Percentiles rank a stretch among this genome's conserved stretches.
Evolutionary conservation across 2,113 vertebrate species (phyloP).

Genomic region (Phaethornis superciliosus): DNA sequence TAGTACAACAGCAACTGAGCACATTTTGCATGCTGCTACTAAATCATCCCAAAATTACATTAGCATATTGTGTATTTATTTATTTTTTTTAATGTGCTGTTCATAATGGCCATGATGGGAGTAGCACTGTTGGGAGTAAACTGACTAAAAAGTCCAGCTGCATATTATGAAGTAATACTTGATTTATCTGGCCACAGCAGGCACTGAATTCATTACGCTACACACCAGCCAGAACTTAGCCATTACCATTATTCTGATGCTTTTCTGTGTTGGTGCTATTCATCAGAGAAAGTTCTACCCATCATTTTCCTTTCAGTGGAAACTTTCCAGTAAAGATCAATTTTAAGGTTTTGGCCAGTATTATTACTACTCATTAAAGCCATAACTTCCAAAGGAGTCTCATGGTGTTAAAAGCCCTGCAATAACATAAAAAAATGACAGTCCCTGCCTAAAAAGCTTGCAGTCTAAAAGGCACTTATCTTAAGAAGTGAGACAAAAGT

Average conservation of each 20-base stretch:
- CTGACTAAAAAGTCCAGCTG: constrained; percentile 28
- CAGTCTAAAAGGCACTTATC: not conserved
- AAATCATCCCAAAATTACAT: constrained; percentile 44
- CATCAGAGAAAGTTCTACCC: constrained; percentile 1
- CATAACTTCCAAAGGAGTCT: not conserved
- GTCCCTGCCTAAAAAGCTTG: not conserved
- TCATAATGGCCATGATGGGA: constrained; percentile 4
- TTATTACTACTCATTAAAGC: not conserved
- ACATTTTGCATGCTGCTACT: not conserved
- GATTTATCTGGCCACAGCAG: constrained; percentile 28
- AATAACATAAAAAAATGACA: not conserved
- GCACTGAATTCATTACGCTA: constrained; percentile 30
- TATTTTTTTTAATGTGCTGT: not conserved
- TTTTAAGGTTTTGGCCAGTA: not conserved
- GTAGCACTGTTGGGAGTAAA: not conserved
- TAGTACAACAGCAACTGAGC: not conserved
- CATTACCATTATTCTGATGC: constrained; percentile 5
- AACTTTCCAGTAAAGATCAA: not conserved
- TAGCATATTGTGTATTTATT: constrained; percentile 36
- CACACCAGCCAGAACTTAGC: not conserved
- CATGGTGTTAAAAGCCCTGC: not conserved
- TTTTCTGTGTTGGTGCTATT: constrained; percentile 12
- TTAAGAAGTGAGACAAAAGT: not conserved
- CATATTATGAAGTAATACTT: constrained; percentile 5
- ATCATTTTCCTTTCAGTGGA: not conserved